phyloP scores from a whole-genome alignment of 2,113 vertebrate species.

The Columbina picui region DNA sequence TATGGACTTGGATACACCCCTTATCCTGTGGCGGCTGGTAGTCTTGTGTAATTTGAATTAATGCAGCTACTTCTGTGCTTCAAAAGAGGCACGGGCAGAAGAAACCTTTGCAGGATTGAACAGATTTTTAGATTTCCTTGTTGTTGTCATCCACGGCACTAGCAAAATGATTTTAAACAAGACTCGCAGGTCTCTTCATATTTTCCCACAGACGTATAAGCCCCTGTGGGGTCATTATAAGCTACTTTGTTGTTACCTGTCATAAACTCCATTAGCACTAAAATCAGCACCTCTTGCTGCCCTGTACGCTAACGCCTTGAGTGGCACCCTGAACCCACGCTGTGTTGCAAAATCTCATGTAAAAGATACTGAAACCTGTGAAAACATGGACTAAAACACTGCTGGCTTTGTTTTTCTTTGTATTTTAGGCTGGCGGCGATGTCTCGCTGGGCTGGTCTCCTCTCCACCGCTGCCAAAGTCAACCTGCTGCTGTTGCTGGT shows the following conservation, averaged over 20 bases:
- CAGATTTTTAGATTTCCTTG: not conserved
- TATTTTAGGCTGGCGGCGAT: slow-evolving; percentile 53
- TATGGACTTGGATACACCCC: not conserved
- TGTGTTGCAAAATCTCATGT: not conserved
- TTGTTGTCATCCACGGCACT: not conserved
- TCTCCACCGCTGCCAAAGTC: not conserved
- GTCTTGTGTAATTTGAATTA: not conserved
- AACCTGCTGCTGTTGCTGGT: slow-evolving; percentile 40
- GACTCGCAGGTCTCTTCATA: not conserved
- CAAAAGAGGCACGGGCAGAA: not conserved
- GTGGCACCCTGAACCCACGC: not conserved
- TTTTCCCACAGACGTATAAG: not conserved
- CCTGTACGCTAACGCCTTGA: accelerated
- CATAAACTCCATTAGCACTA: not conserved
- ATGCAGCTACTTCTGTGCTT: not conserved
- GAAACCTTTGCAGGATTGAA: not conserved
- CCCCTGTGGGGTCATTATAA: not conserved
- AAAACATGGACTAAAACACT: not conserved
- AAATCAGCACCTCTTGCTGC: not conserved
- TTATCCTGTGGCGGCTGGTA: not conserved
- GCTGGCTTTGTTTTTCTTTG: not conserved
- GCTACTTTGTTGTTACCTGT: not conserved
- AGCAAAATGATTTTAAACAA: not conserved
- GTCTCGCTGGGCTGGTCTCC: not conserved
- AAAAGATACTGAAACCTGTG: not conserved